These are phyloP conservation scores for Corapipo altera DNA, from an alignment of 2,113 vertebrate species.

Conservation along the genomic window DNA sequence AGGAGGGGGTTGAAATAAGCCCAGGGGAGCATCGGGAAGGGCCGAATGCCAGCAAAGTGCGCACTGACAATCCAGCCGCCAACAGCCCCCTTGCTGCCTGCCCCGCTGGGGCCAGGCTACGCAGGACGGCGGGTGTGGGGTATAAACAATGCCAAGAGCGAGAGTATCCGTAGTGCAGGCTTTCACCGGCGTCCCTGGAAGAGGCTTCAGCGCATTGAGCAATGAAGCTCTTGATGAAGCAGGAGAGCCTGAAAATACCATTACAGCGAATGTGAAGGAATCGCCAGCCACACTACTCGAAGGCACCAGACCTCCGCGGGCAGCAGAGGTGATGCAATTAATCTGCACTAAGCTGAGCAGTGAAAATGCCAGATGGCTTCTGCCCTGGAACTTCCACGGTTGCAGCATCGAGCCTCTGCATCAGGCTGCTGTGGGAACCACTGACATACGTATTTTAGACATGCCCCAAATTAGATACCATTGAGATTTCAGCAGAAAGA, in stretches of 20 bases:
- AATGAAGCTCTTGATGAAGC: not conserved
- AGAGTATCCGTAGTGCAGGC: not conserved
- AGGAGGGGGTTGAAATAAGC: not conserved
- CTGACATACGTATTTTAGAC: fast-evolving
- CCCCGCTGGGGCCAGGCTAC: not conserved
- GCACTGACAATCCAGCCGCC: not conserved
- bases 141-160: not conserved
- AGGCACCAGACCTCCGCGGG: not conserved
- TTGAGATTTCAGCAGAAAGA: not conserved
- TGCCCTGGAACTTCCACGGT: not conserved
- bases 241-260: not conserved
- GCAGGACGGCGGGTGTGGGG: not conserved
- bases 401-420: not conserved
- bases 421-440: not conserved
- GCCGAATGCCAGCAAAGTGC: no score
- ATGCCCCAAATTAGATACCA: not conserved
- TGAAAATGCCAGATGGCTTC: not conserved
- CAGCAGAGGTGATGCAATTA: not conserved
- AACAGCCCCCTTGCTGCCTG: not conserved
- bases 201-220: not conserved
- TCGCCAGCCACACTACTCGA: not conserved
- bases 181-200: not conserved
- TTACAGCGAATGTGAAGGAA: not conserved
- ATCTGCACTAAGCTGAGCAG: not conserved
- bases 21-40: not conserved